Base-by-base conservation (phyloP, 2,797 vertebrate genomes). In the Pseudochirops cupreus region DNA sequence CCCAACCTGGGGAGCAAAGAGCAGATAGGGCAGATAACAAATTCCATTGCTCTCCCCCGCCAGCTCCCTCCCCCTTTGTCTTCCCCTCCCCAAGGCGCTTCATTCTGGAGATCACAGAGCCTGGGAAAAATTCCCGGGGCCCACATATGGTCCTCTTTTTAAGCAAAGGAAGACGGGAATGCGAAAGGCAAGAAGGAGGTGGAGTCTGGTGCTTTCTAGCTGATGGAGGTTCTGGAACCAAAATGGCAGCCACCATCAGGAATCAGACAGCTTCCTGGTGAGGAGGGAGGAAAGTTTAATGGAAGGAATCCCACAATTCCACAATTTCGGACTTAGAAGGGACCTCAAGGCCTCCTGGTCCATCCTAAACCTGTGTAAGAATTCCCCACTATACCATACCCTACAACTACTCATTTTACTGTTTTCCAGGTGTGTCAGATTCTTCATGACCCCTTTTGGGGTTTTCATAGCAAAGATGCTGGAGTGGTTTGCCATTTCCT, bases 11-110 rank as follows among this genome's bases (percentile, higher is more conserved):
- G 92, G 93, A 95, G 93, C 93, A 3, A 92, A 0, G 90, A 96
- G 95, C 95, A 96, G 95, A 95, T 62, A 94, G 87, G 93, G 58
- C 56, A 91, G 91, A 90, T 91, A 95, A n/a, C 53, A 87, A 87
- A 87, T 87, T 87, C 74, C 74, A 87, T 11, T 4, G 74, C 39
- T 46, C 74, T 39, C 67, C 57, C 29, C 62, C 50, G 24, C 28
- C 91, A 1, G 0, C 11, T 46, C 54, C 53, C 39, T 56, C 92
- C 26, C 89, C 24, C 59, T 56, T 90, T 67, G 58, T 3, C 74
- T 54, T 55, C n/a, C 56, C 87, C 95, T 91, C 82, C 57, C 53
- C 50, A 90, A 58, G 54, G 21, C 52, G 92, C 96, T 95, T 53
- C 58, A 59, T 89, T 50, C 55, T 29, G 58, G 21, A 67, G 58